A percentile compares a stretch with the other conserved stretches of the same genome.
phyloP scores from a whole-genome alignment of 2,888 invertebrate genomes.

The Xylophagus ater region DNA sequence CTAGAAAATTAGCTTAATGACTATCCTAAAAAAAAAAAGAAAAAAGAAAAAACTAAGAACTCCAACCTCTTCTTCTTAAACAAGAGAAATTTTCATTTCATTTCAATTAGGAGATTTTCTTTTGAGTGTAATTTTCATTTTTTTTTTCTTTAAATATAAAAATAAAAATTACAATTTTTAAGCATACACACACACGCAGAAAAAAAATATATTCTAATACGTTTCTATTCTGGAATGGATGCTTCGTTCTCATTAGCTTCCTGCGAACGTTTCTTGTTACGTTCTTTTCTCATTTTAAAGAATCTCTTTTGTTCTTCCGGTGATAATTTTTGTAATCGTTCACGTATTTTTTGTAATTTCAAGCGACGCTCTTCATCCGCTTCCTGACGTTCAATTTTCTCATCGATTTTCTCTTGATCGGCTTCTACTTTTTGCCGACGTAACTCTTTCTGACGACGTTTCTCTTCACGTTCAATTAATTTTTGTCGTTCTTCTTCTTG shows the following conservation, averaged over 20 bases:
- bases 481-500: slow-evolving; percentile 17
- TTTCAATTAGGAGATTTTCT: too few relatives aligned
- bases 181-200: too few relatives aligned
- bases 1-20: too few relatives aligned
- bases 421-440: slow-evolving; percentile 15
- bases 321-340: slow-evolving; percentile 27
- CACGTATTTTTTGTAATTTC: slow-evolving; percentile 21
- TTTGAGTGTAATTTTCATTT: too few relatives aligned
- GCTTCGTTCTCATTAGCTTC: slow-evolving; percentile 15
- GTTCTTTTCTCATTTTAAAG: slow-evolving; percentile 28
- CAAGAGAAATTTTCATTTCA: too few relatives aligned
- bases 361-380: slow-evolving; percentile 8
- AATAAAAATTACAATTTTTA: too few relatives aligned
- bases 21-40: too few relatives aligned
- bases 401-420: slow-evolving; percentile 19
- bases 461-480: slow-evolving; percentile 10
- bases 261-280: slow-evolving; percentile 23
- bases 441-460: slow-evolving; percentile 11
- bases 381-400: neutral
- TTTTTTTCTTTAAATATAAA: too few relatives aligned
- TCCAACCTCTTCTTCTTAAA: too few relatives aligned
- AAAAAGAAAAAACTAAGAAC: too few relatives aligned
- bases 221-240: slow-evolving; percentile 19
- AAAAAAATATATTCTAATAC: too few relatives aligned
- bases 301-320: slow-evolving; percentile 31